Conservation (phyloP, 1,140 invertebrate genomes). For the Drosophila sechellia region DNA sequence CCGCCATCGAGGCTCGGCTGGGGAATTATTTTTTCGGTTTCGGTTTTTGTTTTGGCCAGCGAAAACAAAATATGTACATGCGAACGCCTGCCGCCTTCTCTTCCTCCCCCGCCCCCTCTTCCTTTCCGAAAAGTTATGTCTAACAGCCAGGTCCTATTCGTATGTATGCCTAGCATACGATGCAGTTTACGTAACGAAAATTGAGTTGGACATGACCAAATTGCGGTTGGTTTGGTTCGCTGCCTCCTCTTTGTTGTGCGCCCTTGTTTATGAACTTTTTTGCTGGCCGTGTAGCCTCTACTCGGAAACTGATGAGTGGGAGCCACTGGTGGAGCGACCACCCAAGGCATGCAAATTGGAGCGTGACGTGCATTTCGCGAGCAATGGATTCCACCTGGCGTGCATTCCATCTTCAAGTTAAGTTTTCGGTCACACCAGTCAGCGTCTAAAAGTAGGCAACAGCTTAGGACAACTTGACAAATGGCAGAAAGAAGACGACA, state of each 20-base stretch:
- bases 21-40: slow-evolving; percentile 49
- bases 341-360: slow-evolving; percentile 68
- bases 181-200: slow-evolving; percentile 81
- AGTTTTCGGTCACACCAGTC: slow-evolving; percentile 9
- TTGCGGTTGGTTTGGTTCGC: slow-evolving; percentile 68
- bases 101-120: not conserved
- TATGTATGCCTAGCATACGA: slow-evolving; percentile 56
- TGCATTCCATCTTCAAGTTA: slow-evolving; percentile 6
- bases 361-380: slow-evolving; percentile 75
- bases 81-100: slow-evolving; percentile 4
- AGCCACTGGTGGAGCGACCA: not conserved
- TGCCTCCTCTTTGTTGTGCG: slow-evolving; percentile 18
- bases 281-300: slow-evolving; percentile 15
- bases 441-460: slow-evolving; percentile 46
- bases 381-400: slow-evolving; percentile 24
- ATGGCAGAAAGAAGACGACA: slow-evolving; percentile 58
- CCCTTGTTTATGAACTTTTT: slow-evolving; percentile 15
- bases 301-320: slow-evolving; percentile 14
- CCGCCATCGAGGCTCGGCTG: slow-evolving; percentile 66
- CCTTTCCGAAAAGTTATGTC: slow-evolving; percentile 62
- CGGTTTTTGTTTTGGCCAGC: slow-evolving; percentile 17
- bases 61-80: slow-evolving; percentile 60
- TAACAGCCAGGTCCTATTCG: slow-evolving; percentile 48
- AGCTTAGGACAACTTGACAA: slow-evolving; percentile 48
- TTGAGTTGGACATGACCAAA: slow-evolving; percentile 80